Conservation (phyloP, 1,140 invertebrate genomes). For the Telenomus remus region DNA sequence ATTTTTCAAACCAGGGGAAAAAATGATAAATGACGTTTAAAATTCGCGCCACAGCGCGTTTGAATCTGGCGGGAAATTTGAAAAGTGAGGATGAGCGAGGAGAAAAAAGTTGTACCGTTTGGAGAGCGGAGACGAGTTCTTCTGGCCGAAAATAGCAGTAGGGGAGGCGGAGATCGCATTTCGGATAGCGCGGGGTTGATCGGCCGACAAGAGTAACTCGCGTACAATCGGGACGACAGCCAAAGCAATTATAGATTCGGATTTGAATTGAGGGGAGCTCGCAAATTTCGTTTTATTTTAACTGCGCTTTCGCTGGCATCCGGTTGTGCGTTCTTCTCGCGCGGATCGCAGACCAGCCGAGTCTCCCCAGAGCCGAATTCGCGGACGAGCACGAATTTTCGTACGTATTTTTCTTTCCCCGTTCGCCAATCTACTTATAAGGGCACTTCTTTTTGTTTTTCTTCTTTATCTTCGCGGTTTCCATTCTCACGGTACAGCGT, state of each 20-base stretch:
- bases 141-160: slow-evolving; percentile 71
- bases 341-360: slow-evolving; percentile 61
- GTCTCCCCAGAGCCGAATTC: slow-evolving; percentile 53
- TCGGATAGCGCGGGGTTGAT: slow-evolving; percentile 67
- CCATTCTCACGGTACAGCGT: too few species aligned
- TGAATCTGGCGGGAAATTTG: too few species aligned
- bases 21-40: too few species aligned
- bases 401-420: slow-evolving; percentile 50
- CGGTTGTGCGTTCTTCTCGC: slow-evolving; percentile 69
- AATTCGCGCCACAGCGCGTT: too few species aligned
- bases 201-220: slow-evolving; percentile 57
- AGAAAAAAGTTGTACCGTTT: too few species aligned
- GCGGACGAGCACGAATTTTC: slow-evolving; percentile 12
- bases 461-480: not conserved
- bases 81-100: too few species aligned
- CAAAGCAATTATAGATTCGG: slow-evolving; percentile 75
- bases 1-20: too few species aligned
- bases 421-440: slow-evolving; percentile 9
- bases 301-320: slow-evolving; percentile 72
- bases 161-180: slow-evolving; percentile 74
- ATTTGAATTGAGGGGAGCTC: slow-evolving; percentile 70
- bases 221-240: slow-evolving; percentile 71
- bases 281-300: slow-evolving; percentile 74
- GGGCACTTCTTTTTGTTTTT: slow-evolving; percentile 12
- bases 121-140: slow-evolving; percentile 44